Base-by-base conservation (phyloP, 2,888 invertebrate genomes). In the Pristionchus entomophagus region DNA sequence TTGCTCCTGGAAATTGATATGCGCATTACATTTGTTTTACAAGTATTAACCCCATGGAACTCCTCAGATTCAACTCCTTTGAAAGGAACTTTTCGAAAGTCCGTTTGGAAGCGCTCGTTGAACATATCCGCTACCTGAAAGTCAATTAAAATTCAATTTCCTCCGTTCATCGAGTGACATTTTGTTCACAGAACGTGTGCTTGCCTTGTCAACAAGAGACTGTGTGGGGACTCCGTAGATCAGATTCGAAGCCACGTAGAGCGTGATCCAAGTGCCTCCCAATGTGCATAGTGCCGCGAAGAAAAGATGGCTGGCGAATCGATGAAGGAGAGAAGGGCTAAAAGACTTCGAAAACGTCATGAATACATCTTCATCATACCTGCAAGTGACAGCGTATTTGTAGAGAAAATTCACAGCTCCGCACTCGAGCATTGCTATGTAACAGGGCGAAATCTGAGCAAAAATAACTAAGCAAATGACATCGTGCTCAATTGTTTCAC, bases 361-460 rank as follows among this genome's bases (percentile, higher is more conserved):
- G n/a, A 19, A 26, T 4, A 10, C 12, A 14, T 65, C n/a, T n/a
- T n/a, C n/a, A n/a, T n/a, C n/a, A n/a, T n/a, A 73, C 73, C 45
- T 73, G 73, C 73, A 73, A 5, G 45, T 77, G 6, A 29, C 77
- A 0, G 77, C 41, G 22, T 77, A 77, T 45, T 77, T 77, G 77
- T 45, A 77, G 77, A n/a, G n/a, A n/a, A n/a, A n/a, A n/a, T n/a
- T n/a, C n/a, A n/a, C n/a, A n/a, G n/a, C n/a, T n/a, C n/a, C 41
- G 35, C 41, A 49, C 49, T 29, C 29, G 8, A 77, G 17, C 45
- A 77, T 32, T 5, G 77, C 77, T 26, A 77, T 45, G 17, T 77
- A 77, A 29, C 45, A 77, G 17, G 77, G 77, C 10, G 77, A 49
- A 1, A 77, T 49, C 77, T 77, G 65, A 69, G n/a, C n/a, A n/a